Conservation (phyloP, 1,140 invertebrate species). For the silkworm (Bombyx mori) region ASM3026992v2 NC_085110.1:12409501-12410000, state of each 20-base stretch:
- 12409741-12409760: conserved; percentile 66
- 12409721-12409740: conserved; percentile 62
- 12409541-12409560: not conserved
- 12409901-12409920: not conserved
- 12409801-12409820: conserved; percentile 40
- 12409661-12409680: conserved; percentile 25
- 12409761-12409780: conserved; percentile 69
- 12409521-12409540: not conserved
- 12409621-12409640: conserved; percentile 54
- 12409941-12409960: too few relatives aligned
- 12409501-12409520: not conserved
- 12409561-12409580: too few relatives aligned
- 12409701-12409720: conserved; percentile 49
- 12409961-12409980: not conserved
- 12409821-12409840: conserved; percentile 37
- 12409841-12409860: conserved; percentile 23
- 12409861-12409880: conserved; percentile 13
- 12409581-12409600: too few relatives aligned
- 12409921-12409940: too few relatives aligned
- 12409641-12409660: conserved; percentile 34
- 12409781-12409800: conserved; percentile 32
- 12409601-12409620: conserved; percentile 34
- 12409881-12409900: conserved; percentile 3
- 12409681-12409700: conserved; percentile 63
- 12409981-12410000: not conserved